Evolutionary conservation across 2,797 vertebrate genomes (phyloP), one percentile per base, ranked within the genome.

Genomic region (Hirundo rustica): DNA sequence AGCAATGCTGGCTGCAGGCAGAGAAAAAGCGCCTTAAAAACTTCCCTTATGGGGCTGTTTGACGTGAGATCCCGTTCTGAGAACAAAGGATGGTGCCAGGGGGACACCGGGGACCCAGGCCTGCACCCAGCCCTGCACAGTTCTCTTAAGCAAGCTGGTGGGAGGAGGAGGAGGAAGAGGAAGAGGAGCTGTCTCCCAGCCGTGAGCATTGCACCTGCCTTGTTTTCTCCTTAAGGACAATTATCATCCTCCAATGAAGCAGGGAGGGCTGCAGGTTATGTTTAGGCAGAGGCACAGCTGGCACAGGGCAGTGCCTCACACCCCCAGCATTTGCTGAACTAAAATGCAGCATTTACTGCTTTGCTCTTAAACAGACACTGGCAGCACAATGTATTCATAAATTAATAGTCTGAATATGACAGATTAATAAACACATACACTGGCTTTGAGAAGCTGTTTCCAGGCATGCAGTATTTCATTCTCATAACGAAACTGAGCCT

Each of bases 131-230:
- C 68, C 75, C 53, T 57, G 77, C 55, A 68, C 11, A 18, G 8
- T 44, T 34, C 65, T 34, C 54, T 68, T 17, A 10, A 51, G 42
- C 19, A 29, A 72, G 53, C 44, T 17, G 74, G 55, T 27, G 60
- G 62, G 25, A 64, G 16, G 32, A 64, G 19, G 50, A 44, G 3
- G 36, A 40, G 19, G 16, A 60, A 34, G 19, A 79, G 29, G n/a
- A 78, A 10, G 32, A 76, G 51, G 23, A 89, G 32, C 36, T 27
- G 14, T 29, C 25, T 51, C 32, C 55, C 47, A 16, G 22, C 7
- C 18, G 9, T 7, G 4, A 58, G 50, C 51, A 6, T 1, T 48
- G 71, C 76, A 4, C 34, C 22, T 1, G 0, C 2, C 4, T 5
- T 9, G 30, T 5, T 36, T 38, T 13, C 40, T 21, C 64, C 77